Conservation (phyloP, 2,113 vertebrate genomes). For the Sphyrna mokarran region DNA sequence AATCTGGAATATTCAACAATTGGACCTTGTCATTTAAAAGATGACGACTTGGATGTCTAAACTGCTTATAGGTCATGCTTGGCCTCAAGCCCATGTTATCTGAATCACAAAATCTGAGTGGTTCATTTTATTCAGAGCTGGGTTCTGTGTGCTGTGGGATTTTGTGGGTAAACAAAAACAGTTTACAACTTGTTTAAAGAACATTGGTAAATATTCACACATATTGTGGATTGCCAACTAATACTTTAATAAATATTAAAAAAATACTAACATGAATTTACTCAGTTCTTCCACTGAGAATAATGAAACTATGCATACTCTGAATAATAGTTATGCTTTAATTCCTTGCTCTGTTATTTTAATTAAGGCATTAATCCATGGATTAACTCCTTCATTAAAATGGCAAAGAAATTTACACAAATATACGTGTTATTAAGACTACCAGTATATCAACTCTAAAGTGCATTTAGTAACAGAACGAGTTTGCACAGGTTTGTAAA, state of each 20-base stretch:
- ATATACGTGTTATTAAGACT: not conserved
- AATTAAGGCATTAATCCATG: not conserved
- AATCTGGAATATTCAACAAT: not conserved
- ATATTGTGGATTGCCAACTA: not conserved
- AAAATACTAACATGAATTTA: not conserved
- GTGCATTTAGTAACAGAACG: not conserved
- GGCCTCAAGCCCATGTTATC: not conserved
- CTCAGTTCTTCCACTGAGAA: not conserved
- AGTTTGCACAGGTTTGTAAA: not conserved
- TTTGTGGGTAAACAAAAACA: not conserved
- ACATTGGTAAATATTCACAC: not conserved
- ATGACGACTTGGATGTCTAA: not conserved
- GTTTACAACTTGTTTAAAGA: not conserved
- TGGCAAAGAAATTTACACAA: not conserved
- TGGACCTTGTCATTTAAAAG: not conserved
- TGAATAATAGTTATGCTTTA: not conserved
- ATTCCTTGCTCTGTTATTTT: not conserved
- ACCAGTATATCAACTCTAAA: not conserved
- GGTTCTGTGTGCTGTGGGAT: not conserved
- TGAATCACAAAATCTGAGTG: not conserved
- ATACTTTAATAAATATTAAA: not conserved
- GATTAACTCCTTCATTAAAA: not conserved
- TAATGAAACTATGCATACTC: not conserved
- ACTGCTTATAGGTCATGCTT: not conserved
- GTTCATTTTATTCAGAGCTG: not conserved